Evolutionary conservation across 1,140 invertebrate genomes (phyloP), one percentile per base, ranked within the genome.

Genomic region (Nylanderia fulva): DNA sequence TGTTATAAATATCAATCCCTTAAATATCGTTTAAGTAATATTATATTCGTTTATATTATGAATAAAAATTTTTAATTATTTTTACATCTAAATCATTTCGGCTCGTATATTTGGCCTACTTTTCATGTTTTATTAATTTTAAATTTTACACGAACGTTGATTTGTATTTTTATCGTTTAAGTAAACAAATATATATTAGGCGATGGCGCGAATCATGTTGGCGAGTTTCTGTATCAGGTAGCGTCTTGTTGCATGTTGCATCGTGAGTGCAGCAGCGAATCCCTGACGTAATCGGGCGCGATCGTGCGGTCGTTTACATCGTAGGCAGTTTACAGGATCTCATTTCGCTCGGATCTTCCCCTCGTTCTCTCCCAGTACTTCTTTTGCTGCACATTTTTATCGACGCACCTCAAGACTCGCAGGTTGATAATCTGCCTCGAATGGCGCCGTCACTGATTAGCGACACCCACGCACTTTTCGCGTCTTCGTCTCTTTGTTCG

Each of bases 361-460:
- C 24, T 18, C 45, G 9, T 54, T 36, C 11, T 68, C 48, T 66
- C 21, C 33, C 54, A 42, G 24, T 18, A 39, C 36, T 24, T 75
- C 15, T 39, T 33, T 29, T 54, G 24, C 42, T 39, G 56, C 48
- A 29, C 56, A 76, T 36, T 75, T 75, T 68, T 66, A 86, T 75
- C 63, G 63, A 1, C 56, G 58, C 63, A 58, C 72, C 66, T 82
- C 87, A 36, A 88, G 64, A 85, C 87, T 52, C 66, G 64, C 88
- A 89, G 86, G 84, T 89, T 86, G 84, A 72, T 88, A 69, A 88
- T 88, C 86, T 56, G 8, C 39, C 33, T 86, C 45, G 64, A 72
- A 71, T 88, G 88, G 89, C 89, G 89, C 88, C 89, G 36, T 79
- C 60, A 61, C 42, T 86, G 86, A 90, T 90, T 88, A 90, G 48